Base-by-base conservation (phyloP, 2,113 vertebrate species). In the Lampris megalopsis region DNA sequence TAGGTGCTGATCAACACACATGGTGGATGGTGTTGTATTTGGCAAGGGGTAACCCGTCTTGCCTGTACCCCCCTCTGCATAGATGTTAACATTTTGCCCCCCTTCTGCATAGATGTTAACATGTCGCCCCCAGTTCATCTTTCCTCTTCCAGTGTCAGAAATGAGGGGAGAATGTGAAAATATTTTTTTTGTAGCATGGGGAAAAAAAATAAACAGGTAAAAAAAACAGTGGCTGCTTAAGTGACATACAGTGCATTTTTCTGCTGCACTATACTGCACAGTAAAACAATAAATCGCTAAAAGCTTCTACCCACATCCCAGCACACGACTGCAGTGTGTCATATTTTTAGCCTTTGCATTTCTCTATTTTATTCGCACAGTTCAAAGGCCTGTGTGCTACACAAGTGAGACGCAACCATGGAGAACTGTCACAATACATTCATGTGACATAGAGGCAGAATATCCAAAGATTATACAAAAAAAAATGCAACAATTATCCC, bases 291-390 rank as follows among this genome's bases (percentile, higher is more conserved):
- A 56, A 36, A 82, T 36, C 2, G 70, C 77, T 85, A 57, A 86
- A 80, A 73, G 68, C 80, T 63, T 50, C 72, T 63, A 2, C 89
- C 80, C 75, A 87, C 87, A 66, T 77, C 50, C 59, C 56, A 53
- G 35, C 68, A 76, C 10, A 41, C 75, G 70, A 52, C 63, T 79
- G 54, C 38, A 61, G n/a, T 45, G 64, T 56, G 65, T 75, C 62
- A 79, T 90, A 92, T 92, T 90, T 90, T 89, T 89, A 90, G 80
- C 71, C 53, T 54, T 89, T 82, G 78, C 82, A 89, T 88, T 91
- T 89, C 74, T 88, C 78, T 84, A 80, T 84, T 84, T 77, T 84
- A 86, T 90, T 90, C 88, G 72, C 80, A 84, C 85, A 74, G 66
- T 81, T 86, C 72, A 88, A 87, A 90, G 65, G 63, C 72, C 37